Evolutionary conservation across 2,888 invertebrate genomes (phyloP).

Genomic region (Tetragnatha montana): DNA sequence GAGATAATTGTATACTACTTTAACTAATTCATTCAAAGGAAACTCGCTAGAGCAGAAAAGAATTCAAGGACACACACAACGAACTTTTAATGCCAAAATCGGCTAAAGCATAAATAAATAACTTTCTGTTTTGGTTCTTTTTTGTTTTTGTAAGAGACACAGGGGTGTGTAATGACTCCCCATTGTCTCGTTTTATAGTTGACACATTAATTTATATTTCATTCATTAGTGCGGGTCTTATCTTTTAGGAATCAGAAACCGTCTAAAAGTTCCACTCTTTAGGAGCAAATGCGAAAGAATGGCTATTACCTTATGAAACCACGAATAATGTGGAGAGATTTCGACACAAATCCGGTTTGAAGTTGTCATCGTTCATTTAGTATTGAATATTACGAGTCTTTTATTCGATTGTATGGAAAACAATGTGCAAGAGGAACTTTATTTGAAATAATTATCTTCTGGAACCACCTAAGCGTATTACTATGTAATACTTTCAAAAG

Average conservation of each 20-base stretch:
- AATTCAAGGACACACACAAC: constrained; percentile 35
- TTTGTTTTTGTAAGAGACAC: not conserved
- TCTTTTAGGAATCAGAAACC: not conserved
- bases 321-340: not conserved
- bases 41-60: constrained; percentile 41
- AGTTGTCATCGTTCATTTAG: not conserved
- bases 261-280: not conserved
- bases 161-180: not conserved
- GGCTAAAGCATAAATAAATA: not conserved
- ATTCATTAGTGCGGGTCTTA: not conserved
- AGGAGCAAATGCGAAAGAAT: not conserved
- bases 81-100: constrained; percentile 38
- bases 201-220: constrained; percentile 1
- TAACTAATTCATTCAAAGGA: constrained; percentile 25
- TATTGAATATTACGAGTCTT: no score
- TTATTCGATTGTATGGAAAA: no score
- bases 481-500: no score
- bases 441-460: no score
- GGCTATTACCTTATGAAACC: not conserved
- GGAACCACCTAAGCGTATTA: no score
- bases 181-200: not conserved
- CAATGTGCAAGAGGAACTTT: no score
- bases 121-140: not conserved
- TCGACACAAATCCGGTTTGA: not conserved
- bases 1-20: constrained; percentile 49